These are phyloP conservation scores for Platyura marginata DNA, from an alignment of 1,140 invertebrate genomes.

Conservation along the genomic window DNA sequence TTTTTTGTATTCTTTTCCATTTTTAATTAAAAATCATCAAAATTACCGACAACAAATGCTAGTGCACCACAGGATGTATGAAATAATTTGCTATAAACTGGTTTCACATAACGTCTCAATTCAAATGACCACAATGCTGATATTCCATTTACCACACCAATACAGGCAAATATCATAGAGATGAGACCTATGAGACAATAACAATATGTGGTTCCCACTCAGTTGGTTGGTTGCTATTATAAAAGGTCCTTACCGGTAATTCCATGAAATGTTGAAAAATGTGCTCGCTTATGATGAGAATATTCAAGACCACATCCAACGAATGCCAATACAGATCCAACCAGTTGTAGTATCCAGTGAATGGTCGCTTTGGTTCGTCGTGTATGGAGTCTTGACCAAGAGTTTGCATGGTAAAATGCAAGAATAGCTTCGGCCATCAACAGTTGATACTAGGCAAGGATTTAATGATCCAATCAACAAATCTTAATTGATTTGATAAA, in stretches of 20 bases:
- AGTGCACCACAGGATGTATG: neutral
- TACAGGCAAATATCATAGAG: neutral
- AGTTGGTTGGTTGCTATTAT: too few species aligned
- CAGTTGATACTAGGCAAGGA: conserved; percentile 3
- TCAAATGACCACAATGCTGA: neutral
- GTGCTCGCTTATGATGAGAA: neutral
- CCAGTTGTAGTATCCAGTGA: conserved; percentile 2
- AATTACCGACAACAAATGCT: neutral
- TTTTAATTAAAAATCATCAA: neutral
- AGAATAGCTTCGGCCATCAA: conserved; percentile 3
- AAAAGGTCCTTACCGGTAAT: too few species aligned
- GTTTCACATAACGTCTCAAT: neutral
- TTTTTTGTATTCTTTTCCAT: neutral
- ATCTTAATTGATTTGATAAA: too few species aligned
- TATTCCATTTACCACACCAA: neutral
- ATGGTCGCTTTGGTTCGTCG: neutral
- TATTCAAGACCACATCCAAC: neutral
- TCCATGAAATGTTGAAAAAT: neutral
- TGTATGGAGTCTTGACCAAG: neutral
- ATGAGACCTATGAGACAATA: neutral
- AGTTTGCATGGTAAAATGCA: conserved; percentile 1
- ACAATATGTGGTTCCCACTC: too few species aligned
- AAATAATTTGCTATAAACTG: neutral
- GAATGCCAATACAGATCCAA: neutral
- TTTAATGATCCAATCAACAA: too few species aligned